Conservation (phyloP, 1,140 invertebrate species). For the Brachionus koreanus region DNA sequence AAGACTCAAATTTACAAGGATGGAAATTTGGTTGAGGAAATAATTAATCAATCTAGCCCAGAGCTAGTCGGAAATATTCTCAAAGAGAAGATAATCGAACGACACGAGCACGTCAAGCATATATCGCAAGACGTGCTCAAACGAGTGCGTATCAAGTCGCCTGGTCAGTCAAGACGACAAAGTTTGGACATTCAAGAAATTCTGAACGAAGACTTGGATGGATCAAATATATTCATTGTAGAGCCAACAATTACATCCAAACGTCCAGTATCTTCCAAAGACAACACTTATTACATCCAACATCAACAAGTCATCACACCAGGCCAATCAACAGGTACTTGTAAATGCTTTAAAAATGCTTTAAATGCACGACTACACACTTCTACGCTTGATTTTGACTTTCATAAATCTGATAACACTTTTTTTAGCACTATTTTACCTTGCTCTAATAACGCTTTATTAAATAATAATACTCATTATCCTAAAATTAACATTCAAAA, state of each 20-base stretch:
- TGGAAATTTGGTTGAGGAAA: conserved; percentile 30
- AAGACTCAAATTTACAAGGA: conserved; percentile 18
- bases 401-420: neutral
- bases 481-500: conserved; percentile 27
- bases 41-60: neutral
- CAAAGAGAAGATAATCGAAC: conserved; percentile 15
- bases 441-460: neutral
- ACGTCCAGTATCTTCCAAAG: neutral
- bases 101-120: conserved; percentile 4
- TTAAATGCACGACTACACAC: neutral
- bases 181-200: conserved; percentile 15
- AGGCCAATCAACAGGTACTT: conserved; percentile 8
- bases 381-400: neutral
- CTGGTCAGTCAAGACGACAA: conserved; percentile 7
- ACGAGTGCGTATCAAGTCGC: neutral
- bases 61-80: conserved; percentile 14
- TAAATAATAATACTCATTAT: neutral
- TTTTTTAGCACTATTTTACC: neutral
- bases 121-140: conserved; percentile 8
- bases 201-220: conserved; percentile 15
- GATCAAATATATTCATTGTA: neutral
- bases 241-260: neutral
- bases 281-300: conserved; percentile 25
- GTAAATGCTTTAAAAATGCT: conserved; percentile 28
- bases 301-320: conserved; percentile 37